Conservation (phyloP, 2,113 vertebrate genomes). For the Aythya baeri region DNA sequence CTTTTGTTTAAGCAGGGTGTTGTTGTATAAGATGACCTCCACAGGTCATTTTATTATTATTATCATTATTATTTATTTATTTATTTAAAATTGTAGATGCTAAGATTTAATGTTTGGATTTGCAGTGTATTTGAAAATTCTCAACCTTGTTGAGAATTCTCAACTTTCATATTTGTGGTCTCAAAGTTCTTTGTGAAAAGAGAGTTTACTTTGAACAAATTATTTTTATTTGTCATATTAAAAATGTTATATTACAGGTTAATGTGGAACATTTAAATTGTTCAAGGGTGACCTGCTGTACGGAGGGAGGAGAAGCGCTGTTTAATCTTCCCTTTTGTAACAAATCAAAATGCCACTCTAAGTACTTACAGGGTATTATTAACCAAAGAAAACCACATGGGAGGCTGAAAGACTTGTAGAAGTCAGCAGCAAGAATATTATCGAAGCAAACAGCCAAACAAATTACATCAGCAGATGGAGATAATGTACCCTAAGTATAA, state of each 20-base stretch:
- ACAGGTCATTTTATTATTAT: neutral
- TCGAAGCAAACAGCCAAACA: neutral
- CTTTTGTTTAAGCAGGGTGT: fast-evolving
- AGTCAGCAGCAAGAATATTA: neutral
- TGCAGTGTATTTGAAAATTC: neutral
- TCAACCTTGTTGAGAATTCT: neutral
- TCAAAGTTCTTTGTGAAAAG: neutral
- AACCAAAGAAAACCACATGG: neutral
- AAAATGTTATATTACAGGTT: conserved; percentile 12
- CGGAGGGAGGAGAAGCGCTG: neutral
- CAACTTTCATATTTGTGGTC: neutral
- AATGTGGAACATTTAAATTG: conserved; percentile 33
- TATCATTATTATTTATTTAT: no score
- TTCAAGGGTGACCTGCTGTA: neutral
- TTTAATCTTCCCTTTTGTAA: neutral
- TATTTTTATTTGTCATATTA: conserved; percentile 26
- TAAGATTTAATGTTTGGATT: neutral
- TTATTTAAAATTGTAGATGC: neutral
- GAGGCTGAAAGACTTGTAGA: conserved; percentile 16
- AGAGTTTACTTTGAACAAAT: conserved; percentile 18
- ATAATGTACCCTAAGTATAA: neutral
- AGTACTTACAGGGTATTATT: neutral
- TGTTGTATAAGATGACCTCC: neutral
- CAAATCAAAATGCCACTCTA: conserved; percentile 15
- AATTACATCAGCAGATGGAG: neutral